Evolutionary conservation across 2,888 invertebrate species (phyloP).

Genomic region (Cryptosula pallasiana): DNA sequence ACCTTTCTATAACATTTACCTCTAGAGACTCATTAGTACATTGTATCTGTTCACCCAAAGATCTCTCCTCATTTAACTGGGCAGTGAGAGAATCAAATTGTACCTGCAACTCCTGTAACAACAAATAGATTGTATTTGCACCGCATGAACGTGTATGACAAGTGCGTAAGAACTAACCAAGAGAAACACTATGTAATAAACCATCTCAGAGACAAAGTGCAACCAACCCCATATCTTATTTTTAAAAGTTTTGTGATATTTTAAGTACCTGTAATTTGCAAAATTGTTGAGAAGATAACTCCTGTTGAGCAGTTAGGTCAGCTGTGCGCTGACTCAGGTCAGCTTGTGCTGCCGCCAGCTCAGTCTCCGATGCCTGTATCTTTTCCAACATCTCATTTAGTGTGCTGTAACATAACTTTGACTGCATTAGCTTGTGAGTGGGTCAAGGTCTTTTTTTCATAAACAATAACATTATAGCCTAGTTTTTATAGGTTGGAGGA

Average conservation of each 20-base stretch:
- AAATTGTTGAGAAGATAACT: not conserved
- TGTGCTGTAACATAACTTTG: too few relatives aligned
- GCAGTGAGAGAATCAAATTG: not conserved
- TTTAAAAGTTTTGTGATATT: too few relatives aligned
- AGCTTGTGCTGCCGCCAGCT: not conserved
- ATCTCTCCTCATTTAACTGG: not conserved
- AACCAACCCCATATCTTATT: too few relatives aligned
- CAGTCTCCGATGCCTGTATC: not conserved
- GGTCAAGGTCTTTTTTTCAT: too few relatives aligned
- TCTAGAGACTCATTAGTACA: not conserved
- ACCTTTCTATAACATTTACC: not conserved
- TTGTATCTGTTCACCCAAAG: not conserved
- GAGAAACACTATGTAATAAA: too few relatives aligned
- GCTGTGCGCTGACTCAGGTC: not conserved
- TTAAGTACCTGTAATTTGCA: not conserved
- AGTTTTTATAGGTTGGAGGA: too few relatives aligned
- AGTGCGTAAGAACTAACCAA: too few relatives aligned
- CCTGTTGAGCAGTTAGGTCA: not conserved
- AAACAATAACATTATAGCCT: too few relatives aligned
- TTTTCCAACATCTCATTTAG: conserved; percentile 20
- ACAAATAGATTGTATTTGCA: too few relatives aligned
- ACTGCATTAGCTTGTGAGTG: too few relatives aligned
- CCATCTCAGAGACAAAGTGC: too few relatives aligned
- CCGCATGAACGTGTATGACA: too few relatives aligned
- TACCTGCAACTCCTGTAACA: not conserved